These are phyloP conservation scores for Nebria salina DNA, from an alignment of 2,888 invertebrate species.

Conservation along the genomic window DNA sequence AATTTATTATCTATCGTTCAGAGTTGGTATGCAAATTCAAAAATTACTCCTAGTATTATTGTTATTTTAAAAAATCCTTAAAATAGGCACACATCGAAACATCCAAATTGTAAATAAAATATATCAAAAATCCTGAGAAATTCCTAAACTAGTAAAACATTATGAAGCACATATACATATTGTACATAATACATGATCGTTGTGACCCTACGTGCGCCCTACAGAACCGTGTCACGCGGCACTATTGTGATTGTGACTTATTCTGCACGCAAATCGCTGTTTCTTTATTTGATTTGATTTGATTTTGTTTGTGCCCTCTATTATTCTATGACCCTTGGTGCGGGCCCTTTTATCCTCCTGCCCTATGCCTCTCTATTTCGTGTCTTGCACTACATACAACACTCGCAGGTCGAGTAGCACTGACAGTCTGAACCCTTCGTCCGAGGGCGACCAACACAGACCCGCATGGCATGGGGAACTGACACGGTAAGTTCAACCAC, in stretches of 20 bases:
- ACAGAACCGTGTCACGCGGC: not conserved
- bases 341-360: constrained; percentile 6
- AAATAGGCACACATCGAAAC: too few species aligned
- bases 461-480: constrained; percentile 73
- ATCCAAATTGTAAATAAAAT: too few species aligned
- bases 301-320: not conserved
- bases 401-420: constrained; percentile 48
- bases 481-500: constrained; percentile 68
- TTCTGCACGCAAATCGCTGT: constrained; percentile 42
- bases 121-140: not conserved
- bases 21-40: not conserved
- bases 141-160: not conserved
- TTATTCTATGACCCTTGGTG: not conserved
- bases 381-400: constrained; percentile 18
- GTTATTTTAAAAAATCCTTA: too few species aligned
- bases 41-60: not conserved
- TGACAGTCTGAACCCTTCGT: constrained; percentile 44
- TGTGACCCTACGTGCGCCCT: constrained; percentile 4
- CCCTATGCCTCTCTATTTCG: constrained; percentile 10
- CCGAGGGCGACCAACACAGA: constrained; percentile 53
- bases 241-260: constrained; percentile 22
- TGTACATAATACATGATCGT: constrained; percentile 38
- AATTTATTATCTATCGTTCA: not conserved
- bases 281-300: constrained; percentile 18
- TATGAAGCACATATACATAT: constrained; percentile 11